These are phyloP conservation scores for Aldabrachelys gigantea DNA, from an alignment of 2,113 vertebrate species.

Conservation along the genomic window DNA sequence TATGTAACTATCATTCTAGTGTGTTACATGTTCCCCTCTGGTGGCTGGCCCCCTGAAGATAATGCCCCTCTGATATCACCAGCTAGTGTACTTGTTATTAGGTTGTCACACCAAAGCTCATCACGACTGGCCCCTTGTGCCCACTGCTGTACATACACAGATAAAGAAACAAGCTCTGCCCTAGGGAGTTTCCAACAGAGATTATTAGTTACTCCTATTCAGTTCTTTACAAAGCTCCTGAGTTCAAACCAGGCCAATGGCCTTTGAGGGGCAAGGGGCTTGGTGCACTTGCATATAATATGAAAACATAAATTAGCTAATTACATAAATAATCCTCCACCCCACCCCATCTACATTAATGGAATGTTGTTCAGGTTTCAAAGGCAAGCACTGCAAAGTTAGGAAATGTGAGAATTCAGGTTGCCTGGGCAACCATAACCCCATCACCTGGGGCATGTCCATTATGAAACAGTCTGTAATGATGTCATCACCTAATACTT, in stretches of 20 bases:
- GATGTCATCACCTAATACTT: no score
- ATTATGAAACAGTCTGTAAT: no score
- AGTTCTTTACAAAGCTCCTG: not conserved
- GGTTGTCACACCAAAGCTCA: not conserved
- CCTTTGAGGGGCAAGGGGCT: not conserved
- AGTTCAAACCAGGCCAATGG: not conserved
- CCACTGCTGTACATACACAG: no score
- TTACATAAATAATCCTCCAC: not conserved
- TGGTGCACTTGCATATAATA: not conserved
- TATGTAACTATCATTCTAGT: constrained; percentile 5
- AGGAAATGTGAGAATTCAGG: not conserved
- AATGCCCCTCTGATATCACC: not conserved
- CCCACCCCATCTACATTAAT: not conserved
- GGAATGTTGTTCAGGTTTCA: not conserved
- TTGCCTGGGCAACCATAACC: no score
- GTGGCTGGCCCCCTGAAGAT: not conserved
- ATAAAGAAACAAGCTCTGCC: not conserved
- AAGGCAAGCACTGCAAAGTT: not conserved
- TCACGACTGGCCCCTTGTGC: not conserved
- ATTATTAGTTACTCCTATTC: not conserved
- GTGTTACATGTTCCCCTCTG: not conserved
- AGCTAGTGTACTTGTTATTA: not conserved
- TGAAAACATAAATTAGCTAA: not conserved
- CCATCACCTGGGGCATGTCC: no score
- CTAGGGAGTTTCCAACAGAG: no score